Evolutionary conservation across 1,140 invertebrate genomes (phyloP).

Genomic region (Tetramorium simillimum): DNA sequence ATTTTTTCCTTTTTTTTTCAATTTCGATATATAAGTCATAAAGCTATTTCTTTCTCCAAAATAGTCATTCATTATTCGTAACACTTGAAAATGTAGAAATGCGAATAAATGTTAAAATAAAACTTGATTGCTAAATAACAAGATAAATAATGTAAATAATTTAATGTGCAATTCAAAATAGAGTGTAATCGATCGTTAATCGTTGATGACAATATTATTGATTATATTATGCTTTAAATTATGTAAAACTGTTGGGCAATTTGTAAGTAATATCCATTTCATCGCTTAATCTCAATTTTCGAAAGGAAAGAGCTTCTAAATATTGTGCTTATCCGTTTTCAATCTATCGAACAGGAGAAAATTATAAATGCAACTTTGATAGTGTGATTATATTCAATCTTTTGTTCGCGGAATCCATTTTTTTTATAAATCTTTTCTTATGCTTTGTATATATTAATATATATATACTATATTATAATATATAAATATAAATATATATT

Average conservation of each 20-base stretch:
- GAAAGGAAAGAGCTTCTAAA: background rate
- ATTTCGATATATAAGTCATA: conserved; percentile 17
- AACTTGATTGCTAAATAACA: background rate
- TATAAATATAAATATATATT: background rate
- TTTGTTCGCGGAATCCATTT: background rate
- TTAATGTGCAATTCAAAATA: conserved; percentile 17
- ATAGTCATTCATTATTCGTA: conserved; percentile 36
- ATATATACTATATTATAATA: too few relatives aligned
- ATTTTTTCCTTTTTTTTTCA: background rate
- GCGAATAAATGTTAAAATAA: background rate
- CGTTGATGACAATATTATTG: background rate
- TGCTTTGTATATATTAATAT: conserved; percentile 21
- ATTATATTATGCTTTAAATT: conserved; percentile 2
- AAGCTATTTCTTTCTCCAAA: conserved; percentile 8
- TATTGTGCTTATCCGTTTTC: background rate
- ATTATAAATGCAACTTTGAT: conserved; percentile 3
- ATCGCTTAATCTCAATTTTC: background rate
- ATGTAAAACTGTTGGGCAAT: background rate
- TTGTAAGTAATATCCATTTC: background rate
- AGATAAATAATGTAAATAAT: conserved; percentile 16
- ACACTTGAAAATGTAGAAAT: background rate
- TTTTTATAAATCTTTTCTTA: background rate
- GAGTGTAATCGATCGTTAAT: background rate
- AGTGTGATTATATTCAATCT: background rate
- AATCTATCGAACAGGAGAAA: conserved; percentile 1